These are phyloP conservation scores for Thunnus thynnus DNA, from an alignment of 2,113 vertebrate genomes.

Conservation along the genomic window DNA sequence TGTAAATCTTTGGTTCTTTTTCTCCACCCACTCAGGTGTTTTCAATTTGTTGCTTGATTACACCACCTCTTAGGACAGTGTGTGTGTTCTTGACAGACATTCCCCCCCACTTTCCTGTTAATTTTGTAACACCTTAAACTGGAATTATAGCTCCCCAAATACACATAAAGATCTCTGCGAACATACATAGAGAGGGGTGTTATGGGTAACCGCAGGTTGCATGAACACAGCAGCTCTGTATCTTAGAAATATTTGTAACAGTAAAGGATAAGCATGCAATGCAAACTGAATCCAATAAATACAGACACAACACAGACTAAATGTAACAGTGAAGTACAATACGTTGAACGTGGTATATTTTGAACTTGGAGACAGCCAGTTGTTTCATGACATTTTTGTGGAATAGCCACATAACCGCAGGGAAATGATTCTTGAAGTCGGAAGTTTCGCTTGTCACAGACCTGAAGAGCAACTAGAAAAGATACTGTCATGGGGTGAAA, in stretches of 20 bases:
- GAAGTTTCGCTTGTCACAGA: background rate
- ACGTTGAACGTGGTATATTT: background rate
- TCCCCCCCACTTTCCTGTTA: background rate
- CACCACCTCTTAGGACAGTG: background rate
- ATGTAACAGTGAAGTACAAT: background rate
- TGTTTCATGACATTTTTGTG: background rate
- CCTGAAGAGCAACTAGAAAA: slow-evolving; percentile 14
- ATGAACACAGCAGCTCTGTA: background rate
- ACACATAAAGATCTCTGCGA: no score
- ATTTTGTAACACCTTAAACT: background rate
- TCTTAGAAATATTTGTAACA: background rate
- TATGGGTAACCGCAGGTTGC: no score
- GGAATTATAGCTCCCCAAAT: no score
- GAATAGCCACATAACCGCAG: background rate
- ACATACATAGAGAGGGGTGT: no score
- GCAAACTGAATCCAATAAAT: slow-evolving; percentile 13
- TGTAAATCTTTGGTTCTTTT: background rate
- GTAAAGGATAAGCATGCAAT: background rate
- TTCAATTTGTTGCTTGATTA: background rate
- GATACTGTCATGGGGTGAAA: slow-evolving; percentile 25
- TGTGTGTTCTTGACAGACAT: background rate
- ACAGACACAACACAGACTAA: slow-evolving; percentile 1
- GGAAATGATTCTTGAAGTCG: slow-evolving; percentile 3
- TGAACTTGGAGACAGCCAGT: background rate
- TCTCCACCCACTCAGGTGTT: background rate